phyloP scores from a whole-genome alignment of 2,797 vertebrate species.

The Craterocephalus amniculus region DNA sequence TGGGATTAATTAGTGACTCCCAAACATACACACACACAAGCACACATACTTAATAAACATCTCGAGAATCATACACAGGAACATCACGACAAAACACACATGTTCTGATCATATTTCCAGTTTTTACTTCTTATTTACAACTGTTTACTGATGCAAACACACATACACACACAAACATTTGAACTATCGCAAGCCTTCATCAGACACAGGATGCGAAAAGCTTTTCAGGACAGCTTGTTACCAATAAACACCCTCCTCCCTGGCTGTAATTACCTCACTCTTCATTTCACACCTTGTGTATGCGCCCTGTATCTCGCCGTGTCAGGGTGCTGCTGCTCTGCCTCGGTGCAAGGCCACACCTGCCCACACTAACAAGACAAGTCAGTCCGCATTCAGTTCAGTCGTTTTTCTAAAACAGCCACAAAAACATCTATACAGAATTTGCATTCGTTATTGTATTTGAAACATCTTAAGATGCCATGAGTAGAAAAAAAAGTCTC shows the following conservation, averaged over 20 bases:
- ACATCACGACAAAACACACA: conserved; percentile 19
- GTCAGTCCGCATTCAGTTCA: conserved; percentile 22
- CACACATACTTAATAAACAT: conserved; percentile 14
- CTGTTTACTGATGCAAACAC: conserved; percentile 11
- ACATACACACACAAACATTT: not conserved
- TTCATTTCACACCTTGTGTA: conserved; percentile 68
- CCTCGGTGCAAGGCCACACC: conserved; percentile 25
- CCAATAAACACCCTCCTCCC: conserved; percentile 72
- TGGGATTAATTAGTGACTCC: conserved; percentile 82
- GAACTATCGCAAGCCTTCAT: conserved; percentile 26
- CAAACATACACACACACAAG: conserved; percentile 5
- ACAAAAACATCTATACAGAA: not conserved
- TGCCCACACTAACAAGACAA: conserved; percentile 30
- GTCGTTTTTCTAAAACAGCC: conserved; percentile 8
- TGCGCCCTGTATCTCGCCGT: conserved; percentile 48
- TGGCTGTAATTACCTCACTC: conserved; percentile 68
- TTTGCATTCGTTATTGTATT: not conserved
- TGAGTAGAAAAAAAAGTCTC: not conserved
- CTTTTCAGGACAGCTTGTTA: conserved; percentile 67
- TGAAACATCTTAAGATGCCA: conserved; percentile 3
- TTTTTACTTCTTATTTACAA: conserved; percentile 20
- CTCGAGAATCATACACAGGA: conserved; percentile 17
- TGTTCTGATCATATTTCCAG: conserved; percentile 2
- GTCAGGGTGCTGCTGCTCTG: conserved; percentile 38
- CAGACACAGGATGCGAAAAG: conserved; percentile 51